These are phyloP conservation scores for Mus caroli DNA, from an alignment of 2,797 vertebrate genomes.

Conservation along the genomic window DNA sequence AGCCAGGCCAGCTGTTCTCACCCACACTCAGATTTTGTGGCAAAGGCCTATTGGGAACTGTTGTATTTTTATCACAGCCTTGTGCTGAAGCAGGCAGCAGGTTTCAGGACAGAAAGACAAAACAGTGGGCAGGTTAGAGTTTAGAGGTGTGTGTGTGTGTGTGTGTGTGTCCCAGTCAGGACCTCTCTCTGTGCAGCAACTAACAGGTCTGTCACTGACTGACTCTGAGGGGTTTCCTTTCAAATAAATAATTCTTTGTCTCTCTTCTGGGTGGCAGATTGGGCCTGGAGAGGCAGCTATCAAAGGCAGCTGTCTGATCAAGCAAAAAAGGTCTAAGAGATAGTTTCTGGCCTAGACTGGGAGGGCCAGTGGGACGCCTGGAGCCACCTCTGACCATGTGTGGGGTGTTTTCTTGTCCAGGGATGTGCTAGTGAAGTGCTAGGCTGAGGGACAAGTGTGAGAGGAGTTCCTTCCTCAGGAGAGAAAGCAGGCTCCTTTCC, in stretches of 20 bases:
- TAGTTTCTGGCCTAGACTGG: not conserved
- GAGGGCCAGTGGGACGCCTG: not conserved
- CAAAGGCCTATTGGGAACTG: not conserved
- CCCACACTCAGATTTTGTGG: not conserved
- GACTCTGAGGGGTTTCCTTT: slow-evolving; percentile 68
- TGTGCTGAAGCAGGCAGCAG: not conserved
- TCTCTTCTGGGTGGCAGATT: slow-evolving; percentile 70
- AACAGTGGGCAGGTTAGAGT: not conserved
- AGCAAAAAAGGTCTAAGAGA: not conserved
- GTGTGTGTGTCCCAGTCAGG: not conserved
- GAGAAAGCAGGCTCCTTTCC: slow-evolving; percentile 78
- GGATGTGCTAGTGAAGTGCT: slow-evolving; percentile 53
- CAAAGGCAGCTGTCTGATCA: slow-evolving; percentile 30
- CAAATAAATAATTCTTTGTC: slow-evolving; percentile 76
- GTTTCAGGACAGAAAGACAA: not conserved
- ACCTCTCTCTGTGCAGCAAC: not conserved
- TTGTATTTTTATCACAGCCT: not conserved
- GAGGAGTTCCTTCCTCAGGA: slow-evolving; percentile 72
- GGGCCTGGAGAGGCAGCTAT: slow-evolving; percentile 21
- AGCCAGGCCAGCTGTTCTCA: not conserved
- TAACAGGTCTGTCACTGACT: slow-evolving; percentile 56
- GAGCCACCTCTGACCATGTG: not conserved
- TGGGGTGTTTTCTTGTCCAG: not conserved
- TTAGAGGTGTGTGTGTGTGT: not conserved
- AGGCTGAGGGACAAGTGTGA: not conserved